Evolutionary conservation across 92 coral and sea anemone species (phyloP).

Genomic region (Pocillopora grandis): DNA sequence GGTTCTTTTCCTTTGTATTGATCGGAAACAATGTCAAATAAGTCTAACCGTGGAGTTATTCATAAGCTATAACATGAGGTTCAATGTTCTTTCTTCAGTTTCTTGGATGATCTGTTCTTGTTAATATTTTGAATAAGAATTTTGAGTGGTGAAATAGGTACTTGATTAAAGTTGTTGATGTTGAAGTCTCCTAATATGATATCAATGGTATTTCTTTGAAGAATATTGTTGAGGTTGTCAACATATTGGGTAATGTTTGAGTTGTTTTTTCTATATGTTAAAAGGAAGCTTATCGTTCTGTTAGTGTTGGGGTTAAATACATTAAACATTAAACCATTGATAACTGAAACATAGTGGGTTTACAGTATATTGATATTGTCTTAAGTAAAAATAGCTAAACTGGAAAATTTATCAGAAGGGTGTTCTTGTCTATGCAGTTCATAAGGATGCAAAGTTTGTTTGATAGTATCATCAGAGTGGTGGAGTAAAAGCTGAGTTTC

Average conservation of each 20-base stretch:
- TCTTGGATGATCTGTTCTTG: too few species aligned
- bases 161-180: slow-evolving; percentile 32
- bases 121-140: too few species aligned
- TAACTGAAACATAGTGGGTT: neutral
- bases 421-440: slow-evolving; percentile 53
- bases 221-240: neutral
- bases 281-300: slow-evolving; percentile 5
- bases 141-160: neutral
- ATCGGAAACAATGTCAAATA: too few species aligned
- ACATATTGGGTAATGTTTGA: slow-evolving; percentile 24
- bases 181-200: neutral
- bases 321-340: slow-evolving; percentile 8
- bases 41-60: too few species aligned
- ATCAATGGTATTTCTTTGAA: slow-evolving; percentile 16
- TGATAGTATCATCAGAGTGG: slow-evolving; percentile 40
- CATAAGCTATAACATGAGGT: too few species aligned
- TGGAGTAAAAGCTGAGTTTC: slow-evolving; percentile 57
- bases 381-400: slow-evolving; percentile 42
- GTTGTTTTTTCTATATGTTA: slow-evolving; percentile 37
- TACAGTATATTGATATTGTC: slow-evolving; percentile 6
- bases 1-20: too few species aligned
- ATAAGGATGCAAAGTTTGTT: slow-evolving; percentile 42
- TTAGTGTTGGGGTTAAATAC: neutral
- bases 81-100: too few species aligned
- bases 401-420: slow-evolving; percentile 34